Evolutionary conservation across 2,888 invertebrate genomes (phyloP).

Genomic region (Himalopsyche kuldschensis): DNA sequence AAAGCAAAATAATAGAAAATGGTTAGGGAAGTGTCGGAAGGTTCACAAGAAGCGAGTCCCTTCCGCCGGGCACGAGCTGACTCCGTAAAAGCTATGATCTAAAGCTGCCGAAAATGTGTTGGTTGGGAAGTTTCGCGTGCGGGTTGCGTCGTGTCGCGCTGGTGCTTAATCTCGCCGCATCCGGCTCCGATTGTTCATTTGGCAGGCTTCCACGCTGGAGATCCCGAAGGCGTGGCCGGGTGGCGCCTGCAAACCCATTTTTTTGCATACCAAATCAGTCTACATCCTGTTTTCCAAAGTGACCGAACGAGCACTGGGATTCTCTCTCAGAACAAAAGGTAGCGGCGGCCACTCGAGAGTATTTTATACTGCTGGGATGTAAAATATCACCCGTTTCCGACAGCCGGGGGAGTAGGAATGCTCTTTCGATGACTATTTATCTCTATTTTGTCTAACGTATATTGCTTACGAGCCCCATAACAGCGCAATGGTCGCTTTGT

Average conservation of each 20-base stretch:
- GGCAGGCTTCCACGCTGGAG: constrained; percentile 17
- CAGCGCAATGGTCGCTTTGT: not conserved
- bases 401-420: constrained; percentile 5
- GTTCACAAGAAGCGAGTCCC: not conserved
- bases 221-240: constrained; percentile 26
- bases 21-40: not conserved
- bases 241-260: constrained; percentile 35
- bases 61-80: not conserved
- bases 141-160: constrained; percentile 14
- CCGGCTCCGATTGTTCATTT: constrained; percentile 29
- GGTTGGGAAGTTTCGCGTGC: constrained; percentile 6
- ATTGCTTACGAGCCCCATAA: constrained; percentile 3
- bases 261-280: constrained; percentile 37
- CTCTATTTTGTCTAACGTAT: constrained; percentile 30
- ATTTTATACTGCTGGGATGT: constrained; percentile 3
- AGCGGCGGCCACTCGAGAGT: not conserved
- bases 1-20: not conserved
- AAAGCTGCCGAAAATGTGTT: not conserved
- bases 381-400: constrained; percentile 29
- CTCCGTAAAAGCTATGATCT: not conserved
- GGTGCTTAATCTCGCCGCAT: constrained; percentile 5
- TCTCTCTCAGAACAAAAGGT: constrained; percentile 17
- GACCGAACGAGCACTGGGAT: constrained; percentile 23
- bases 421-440: constrained; percentile 38
- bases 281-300: constrained; percentile 32